These are phyloP conservation scores for Penaeus monodon DNA, from an alignment of 2,888 invertebrate species.

Conservation along the genomic window DNA sequence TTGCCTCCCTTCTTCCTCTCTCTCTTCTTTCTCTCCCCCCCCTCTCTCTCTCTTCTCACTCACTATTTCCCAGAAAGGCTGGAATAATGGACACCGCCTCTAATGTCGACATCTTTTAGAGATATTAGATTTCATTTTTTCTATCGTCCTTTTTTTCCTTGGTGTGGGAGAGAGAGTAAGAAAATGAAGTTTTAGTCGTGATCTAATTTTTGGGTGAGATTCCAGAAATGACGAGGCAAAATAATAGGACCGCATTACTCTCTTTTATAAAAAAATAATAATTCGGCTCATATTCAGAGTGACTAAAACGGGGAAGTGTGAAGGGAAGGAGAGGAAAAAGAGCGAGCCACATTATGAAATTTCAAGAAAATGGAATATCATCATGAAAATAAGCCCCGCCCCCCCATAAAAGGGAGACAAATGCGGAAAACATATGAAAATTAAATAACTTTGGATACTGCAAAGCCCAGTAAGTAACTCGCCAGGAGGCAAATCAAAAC, in stretches of 20 bases:
- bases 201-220: too few species aligned
- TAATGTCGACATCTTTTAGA: too few species aligned
- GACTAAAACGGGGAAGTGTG: background rate
- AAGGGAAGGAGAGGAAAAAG: background rate
- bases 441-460: too few species aligned
- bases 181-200: background rate
- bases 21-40: background rate
- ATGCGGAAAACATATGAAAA: too few species aligned
- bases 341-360: background rate
- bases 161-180: background rate
- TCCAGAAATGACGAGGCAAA: too few species aligned
- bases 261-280: too few species aligned
- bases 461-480: too few species aligned
- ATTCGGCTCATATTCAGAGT: background rate
- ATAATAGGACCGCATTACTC: too few species aligned
- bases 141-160: background rate
- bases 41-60: background rate
- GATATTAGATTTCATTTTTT: background rate
- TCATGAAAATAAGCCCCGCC: too few species aligned
- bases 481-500: too few species aligned
- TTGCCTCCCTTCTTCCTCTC: too few species aligned
- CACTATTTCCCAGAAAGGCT: background rate
- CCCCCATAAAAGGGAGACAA: too few species aligned
- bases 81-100: background rate
- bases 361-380: background rate